These are phyloP conservation scores for Magallana angulata DNA, from an alignment of 1,140 invertebrate genomes.

Conservation along the genomic window DNA sequence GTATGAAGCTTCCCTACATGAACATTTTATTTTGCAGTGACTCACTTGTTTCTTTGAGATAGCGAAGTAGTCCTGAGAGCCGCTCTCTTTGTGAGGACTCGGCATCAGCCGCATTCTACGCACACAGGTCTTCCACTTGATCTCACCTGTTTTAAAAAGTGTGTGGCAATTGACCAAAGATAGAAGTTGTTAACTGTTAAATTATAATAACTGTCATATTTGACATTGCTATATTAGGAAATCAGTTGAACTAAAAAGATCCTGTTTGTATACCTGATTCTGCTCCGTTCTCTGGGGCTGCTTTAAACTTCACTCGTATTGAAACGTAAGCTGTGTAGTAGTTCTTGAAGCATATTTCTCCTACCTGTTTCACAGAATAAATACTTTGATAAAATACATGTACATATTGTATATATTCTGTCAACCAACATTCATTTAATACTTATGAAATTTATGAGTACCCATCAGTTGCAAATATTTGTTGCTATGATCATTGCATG, in stretches of 20 bases:
- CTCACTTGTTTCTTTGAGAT: slow-evolving; percentile 80
- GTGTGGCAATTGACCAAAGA: too few species aligned
- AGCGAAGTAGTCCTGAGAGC: slow-evolving; percentile 80
- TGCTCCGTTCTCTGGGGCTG: slow-evolving; percentile 55
- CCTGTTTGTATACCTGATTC: slow-evolving; percentile 45
- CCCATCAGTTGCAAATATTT: too few species aligned
- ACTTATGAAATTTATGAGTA: too few species aligned
- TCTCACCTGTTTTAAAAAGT: slow-evolving; percentile 60
- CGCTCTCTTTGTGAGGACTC: slow-evolving; percentile 80
- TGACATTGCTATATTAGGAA: too few species aligned
- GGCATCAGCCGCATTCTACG: slow-evolving; percentile 80
- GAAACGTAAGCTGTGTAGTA: slow-evolving; percentile 80
- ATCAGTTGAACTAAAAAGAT: too few species aligned
- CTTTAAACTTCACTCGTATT: slow-evolving; percentile 67
- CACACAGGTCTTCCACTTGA: slow-evolving; percentile 79
- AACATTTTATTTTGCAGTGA: too few species aligned
- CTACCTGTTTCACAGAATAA: slow-evolving; percentile 72
- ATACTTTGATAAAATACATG: too few species aligned
- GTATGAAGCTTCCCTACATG: too few species aligned
- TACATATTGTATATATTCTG: too few species aligned
- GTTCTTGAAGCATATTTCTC: slow-evolving; percentile 81
- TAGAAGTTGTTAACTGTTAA: neutral
- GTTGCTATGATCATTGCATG: too few species aligned
- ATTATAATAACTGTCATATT: too few species aligned
- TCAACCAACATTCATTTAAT: too few species aligned